Conservation (phyloP, 2,888 invertebrate species). For the Imbricaverruca yamaguchii region DNA sequence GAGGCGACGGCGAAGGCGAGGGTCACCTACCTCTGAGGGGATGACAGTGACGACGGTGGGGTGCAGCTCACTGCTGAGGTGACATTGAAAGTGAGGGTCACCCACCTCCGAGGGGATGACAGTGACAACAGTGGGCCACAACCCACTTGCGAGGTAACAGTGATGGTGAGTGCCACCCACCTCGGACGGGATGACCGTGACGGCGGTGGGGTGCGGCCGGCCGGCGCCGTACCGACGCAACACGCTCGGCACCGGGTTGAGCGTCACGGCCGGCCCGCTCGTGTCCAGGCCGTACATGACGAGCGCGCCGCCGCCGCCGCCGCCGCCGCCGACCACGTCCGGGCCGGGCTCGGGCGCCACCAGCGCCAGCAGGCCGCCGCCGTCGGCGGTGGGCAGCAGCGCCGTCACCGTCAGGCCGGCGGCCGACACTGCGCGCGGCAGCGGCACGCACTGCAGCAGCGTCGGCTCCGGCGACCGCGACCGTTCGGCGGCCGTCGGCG, state of each 20-base stretch:
- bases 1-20: no score
- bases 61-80: no score
- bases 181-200: conserved; percentile 28
- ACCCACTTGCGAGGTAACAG: no score
- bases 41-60: no score
- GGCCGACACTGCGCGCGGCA: conserved; percentile 46
- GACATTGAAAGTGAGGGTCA: not conserved
- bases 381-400: conserved; percentile 60
- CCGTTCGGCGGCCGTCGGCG: not conserved
- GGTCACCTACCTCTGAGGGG: no score
- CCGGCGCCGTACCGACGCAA: conserved; percentile 45
- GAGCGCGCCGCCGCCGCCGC: conserved; percentile 42
- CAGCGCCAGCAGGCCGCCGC: conserved; percentile 53
- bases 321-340: not conserved
- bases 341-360: conserved; percentile 35
- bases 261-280: conserved; percentile 46
- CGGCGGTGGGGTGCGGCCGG: conserved; percentile 16
- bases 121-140: no score
- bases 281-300: conserved; percentile 52
- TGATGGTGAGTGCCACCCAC: conserved; percentile 22
- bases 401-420: conserved; percentile 52
- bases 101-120: no score
- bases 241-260: conserved; percentile 54
- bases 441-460: conserved; percentile 50
- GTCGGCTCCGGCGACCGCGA: not conserved